Percentiles rank a stretch among this genome's conserved stretches.
Conservation (phyloP, 2,888 invertebrate species). For the Drosophila limbata region DNA sequence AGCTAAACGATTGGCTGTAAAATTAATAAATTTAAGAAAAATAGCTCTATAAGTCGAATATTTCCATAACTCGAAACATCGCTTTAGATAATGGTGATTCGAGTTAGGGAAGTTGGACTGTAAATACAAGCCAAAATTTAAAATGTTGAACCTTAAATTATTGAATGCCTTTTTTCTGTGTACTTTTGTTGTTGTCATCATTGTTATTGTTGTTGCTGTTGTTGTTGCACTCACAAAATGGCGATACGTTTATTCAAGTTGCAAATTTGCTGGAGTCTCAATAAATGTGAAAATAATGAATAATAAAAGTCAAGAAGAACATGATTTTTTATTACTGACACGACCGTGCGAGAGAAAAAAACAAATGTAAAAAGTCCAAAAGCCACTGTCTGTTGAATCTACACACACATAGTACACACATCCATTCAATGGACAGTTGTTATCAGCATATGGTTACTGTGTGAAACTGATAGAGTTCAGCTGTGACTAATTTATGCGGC, state of each 20-base stretch:
- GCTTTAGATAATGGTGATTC: no score
- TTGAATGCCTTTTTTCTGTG: no score
- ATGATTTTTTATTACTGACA: constrained; percentile 78
- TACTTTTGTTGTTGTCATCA: background rate
- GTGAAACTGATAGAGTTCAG: constrained; percentile 42
- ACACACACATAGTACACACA: constrained; percentile 13
- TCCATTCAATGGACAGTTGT: constrained; percentile 32
- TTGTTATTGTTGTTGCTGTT: background rate
- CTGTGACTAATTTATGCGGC: constrained; percentile 72
- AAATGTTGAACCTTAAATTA: no score
- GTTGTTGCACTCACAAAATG: constrained; percentile 41
- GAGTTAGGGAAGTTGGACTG: no score
- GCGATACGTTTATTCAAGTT: constrained; percentile 52
- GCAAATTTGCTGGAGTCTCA: constrained; percentile 48
- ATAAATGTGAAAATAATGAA: constrained; percentile 84
- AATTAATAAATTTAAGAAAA: no score
- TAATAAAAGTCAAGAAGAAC: constrained; percentile 84
- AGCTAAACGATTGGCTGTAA: no score
- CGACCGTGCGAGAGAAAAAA: constrained; percentile 26
- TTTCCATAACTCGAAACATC: no score
- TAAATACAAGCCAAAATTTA: no score
- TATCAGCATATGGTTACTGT: constrained; percentile 61
- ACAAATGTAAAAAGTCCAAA: constrained; percentile 28
- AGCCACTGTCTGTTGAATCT: constrained; percentile 40
- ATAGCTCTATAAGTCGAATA: no score